Evolutionary conservation across 2,888 invertebrate species (phyloP), one percentile per base, ranked within the genome.

Genomic region (Hyalella azteca): DNA sequence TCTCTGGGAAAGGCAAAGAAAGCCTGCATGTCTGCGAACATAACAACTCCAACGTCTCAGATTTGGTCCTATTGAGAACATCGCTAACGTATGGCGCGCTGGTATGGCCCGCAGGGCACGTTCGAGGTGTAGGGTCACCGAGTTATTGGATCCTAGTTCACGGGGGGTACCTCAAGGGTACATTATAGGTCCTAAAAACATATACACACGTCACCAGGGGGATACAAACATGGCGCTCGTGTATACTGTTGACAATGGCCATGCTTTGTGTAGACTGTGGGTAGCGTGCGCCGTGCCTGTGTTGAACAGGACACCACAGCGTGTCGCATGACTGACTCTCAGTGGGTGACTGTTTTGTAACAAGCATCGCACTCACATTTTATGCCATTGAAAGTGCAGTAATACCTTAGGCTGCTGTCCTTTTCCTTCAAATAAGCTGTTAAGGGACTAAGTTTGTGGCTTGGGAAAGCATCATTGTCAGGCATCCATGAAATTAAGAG

Each of bases 221-320:
- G 54, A 54, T 54, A 54, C 54, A 54, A 54, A 54, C 54, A 54
- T 22, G 54, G 26, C 54, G 54, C 54, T 54, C 54, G 54, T 54
- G 54, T 54, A 54, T 54, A 54, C 54, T 54, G 54, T 54, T 54
- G 54, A 54, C 54, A 54, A 54, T 54, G 54, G 54, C 54, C 54
- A 29, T 26, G 54, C 54, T 54, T 54, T 54, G 54, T 54, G 54
- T 54, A 54, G 3, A 29, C 19, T 22, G 22, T 54, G 54, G 26
- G 26, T 29, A 22, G 54, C 54, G 22, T 54, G 54, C 54, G 54
- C 11, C 5, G 54, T 54, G 54, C 2, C 9, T 54, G 54, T 54
- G 54, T 26, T 54, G 15, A 54, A 54, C 54, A 54, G 54, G 54
- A 54, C 54, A 26, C 22, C 54, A 29, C 26, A 26, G 54, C 54